Evolutionary conservation across 2,797 vertebrate species (phyloP), one percentile per base, ranked within the genome.

Genomic region (Rousettus madagascariensis): DNA sequence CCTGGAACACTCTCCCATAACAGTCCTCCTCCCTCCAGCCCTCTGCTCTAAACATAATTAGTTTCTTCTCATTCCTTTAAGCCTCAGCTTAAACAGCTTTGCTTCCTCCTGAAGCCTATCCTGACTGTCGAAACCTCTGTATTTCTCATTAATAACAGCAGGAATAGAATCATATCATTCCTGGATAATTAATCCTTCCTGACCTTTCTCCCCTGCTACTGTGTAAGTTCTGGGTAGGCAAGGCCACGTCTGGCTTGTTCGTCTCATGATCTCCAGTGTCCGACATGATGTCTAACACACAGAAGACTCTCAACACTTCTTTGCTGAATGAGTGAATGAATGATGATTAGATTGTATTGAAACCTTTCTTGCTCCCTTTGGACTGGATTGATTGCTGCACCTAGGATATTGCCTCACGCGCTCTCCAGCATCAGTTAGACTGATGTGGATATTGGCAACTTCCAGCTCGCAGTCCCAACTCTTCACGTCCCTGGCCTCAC

Each of bases 11-110:
- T 22, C 38, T 65, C 71, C 26, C 12, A 69, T 28, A 20, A 41
- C 51, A 36, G 63, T 17, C n/a, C 12, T 38, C 57, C 51, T 78
- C 28, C 41, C 26, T 20, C 41, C 15, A 75, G 9, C 28, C 36
- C 19, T 75, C 46, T 36, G 16, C 36, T 57, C 43, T 55, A 61
- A 59, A 66, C 7, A 33, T 33, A 68, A 88, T 30, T 51, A 74
- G 63, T 86, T 79, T 86, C 38, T 91, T 85, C 59, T 82, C 33
- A 26, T 57, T 91, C 15, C 10, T 94, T 69, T 71, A 94, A 71
- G n/a, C 13, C 19, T 78, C 53, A 71, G 19, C 16, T 78, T 66
- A 53, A 51, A 66, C 26, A 75, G 33, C 26, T 53, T 77, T 78
- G 16, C 46, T 69, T 94, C 8, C 4, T 61, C 24, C 36, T 46